Base-by-base conservation (phyloP, 1,140 invertebrate genomes). In the Kradibia gibbosae region DNA sequence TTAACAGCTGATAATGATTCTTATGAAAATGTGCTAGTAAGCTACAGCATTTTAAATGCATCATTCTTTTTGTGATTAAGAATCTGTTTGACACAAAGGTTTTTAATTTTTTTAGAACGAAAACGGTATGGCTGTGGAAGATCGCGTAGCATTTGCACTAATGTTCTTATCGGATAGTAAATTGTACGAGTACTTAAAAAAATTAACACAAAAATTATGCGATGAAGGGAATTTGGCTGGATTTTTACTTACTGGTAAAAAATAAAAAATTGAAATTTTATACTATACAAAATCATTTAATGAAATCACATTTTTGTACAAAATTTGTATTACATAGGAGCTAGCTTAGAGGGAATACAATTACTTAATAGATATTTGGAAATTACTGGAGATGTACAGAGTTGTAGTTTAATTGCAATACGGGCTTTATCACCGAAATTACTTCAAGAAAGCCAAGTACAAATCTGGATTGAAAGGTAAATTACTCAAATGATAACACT, bases 61-160 rank as follows among this genome's bases (percentile, higher is more conserved):
- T 77, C n/a, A 28, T 25, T 53, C 15, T 22, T n/a, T 45, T 36
- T 34, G 20, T 2, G 36, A 65, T 36, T 62, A 62, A 62, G 20
- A 34, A n/a, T 17, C 25, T 4, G 11, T 31, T 53, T 39, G 36
- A 74, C 48, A 25, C 55, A 25, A 57, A 11, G 20, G 36, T 34
- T 22, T 65, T 48, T 77, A 55, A 75, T 86, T 85, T 85, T 92
- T 91, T 80, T 85, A 97, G 94, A 94, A 95, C 86, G 96, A 98
- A 90, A 93, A 92, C 57, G 95, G 94, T n/a, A 94, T 98, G 87
- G 93, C 94, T 28, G 94, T 99, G 8, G 94, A 96, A 85, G 98
- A 99, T 91, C 92, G 97, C 86, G 94, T 99, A 60, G 98, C 97
- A n/a, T 99, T 99, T 93, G 97, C 97, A 42, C 95, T 97, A 85